Percentiles rank a stretch among this genome's conserved stretches.
These are phyloP conservation scores for Aramus guarauna DNA, from an alignment of 2,113 vertebrate species.

Conservation along the genomic window DNA sequence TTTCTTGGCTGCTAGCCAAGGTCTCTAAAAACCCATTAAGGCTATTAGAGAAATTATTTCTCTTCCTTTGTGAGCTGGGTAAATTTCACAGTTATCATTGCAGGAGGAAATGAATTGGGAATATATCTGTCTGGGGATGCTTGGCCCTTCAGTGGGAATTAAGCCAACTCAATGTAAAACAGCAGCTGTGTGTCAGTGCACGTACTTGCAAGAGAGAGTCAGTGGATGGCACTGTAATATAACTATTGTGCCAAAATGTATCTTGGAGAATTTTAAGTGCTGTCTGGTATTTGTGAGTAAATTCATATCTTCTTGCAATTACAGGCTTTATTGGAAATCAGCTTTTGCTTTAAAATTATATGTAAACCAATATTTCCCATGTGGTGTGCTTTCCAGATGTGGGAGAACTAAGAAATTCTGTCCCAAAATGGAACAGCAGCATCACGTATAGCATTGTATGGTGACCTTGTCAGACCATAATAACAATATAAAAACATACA, in stretches of 20 bases:
- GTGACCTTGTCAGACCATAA: neutral
- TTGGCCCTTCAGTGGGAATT: constrained; percentile 73
- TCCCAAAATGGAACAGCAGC: neutral
- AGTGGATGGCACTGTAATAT: constrained; percentile 89
- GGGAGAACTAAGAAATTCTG: neutral
- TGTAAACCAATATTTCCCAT: constrained; percentile 65
- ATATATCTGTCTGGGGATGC: constrained; percentile 72
- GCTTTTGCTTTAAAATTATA: constrained; percentile 68
- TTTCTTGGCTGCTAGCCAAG: constrained; percentile 80
- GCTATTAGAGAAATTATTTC: constrained; percentile 87
- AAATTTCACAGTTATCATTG: constrained; percentile 87
- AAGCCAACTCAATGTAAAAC: constrained; percentile 39
- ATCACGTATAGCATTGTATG: neutral
- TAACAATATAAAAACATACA: neutral
- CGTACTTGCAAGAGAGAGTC: constrained; percentile 72
- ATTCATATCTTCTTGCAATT: constrained; percentile 50
- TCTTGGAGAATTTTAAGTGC: neutral
- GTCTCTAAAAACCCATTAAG: constrained; percentile 84
- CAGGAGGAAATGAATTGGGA: constrained; percentile 68
- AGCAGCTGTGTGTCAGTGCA: neutral
- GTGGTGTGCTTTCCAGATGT: neutral
- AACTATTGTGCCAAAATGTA: constrained; percentile 44
- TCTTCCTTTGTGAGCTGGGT: constrained; percentile 79
- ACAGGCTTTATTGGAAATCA: constrained; percentile 64
- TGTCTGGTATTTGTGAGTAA: constrained; percentile 18